Evolutionary conservation across 2,888 invertebrate species (phyloP).

Genomic region (Hirtodrosophila duncani): DNA sequence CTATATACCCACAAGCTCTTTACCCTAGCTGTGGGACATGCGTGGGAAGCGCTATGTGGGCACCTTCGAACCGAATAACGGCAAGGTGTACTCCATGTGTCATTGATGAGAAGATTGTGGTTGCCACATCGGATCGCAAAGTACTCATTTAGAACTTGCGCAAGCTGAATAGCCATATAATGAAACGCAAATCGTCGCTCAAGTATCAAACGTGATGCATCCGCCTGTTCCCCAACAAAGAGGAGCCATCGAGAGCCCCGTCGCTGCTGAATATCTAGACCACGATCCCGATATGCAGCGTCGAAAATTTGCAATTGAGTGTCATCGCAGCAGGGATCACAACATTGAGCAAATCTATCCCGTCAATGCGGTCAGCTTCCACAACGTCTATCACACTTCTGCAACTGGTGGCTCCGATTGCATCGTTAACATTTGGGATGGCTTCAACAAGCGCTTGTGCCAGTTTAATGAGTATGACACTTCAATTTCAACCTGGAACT

Average conservation of each 20-base stretch:
- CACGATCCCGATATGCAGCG: constrained; percentile 97
- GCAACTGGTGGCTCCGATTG: constrained; percentile 99
- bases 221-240: constrained; percentile 89
- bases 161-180: constrained; percentile 95
- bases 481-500: constrained; percentile 94
- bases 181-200: constrained; percentile 95
- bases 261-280: constrained; percentile 98
- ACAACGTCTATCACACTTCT: constrained; percentile 97
- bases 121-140: constrained; percentile 96
- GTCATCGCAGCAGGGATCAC: constrained; percentile 95
- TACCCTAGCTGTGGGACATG: constrained; percentile 98
- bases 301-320: constrained; percentile 99
- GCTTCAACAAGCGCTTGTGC: constrained; percentile 97
- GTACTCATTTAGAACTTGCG: constrained; percentile 98
- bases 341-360: constrained; percentile 97
- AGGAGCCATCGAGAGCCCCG: constrained; percentile 98
- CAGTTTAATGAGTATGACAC: constrained; percentile 99
- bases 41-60: constrained; percentile 90
- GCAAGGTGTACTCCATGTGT: constrained; percentile 96
- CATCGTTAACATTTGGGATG: constrained; percentile 99
- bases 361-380: constrained; percentile 98
- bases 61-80: constrained; percentile 90
- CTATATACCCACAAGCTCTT: too few species aligned
- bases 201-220: constrained; percentile 99
- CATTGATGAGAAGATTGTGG: constrained; percentile 96